Evolutionary conservation across 2,797 vertebrate species (phyloP).

Genomic region (Gadopsis marmoratus): DNA sequence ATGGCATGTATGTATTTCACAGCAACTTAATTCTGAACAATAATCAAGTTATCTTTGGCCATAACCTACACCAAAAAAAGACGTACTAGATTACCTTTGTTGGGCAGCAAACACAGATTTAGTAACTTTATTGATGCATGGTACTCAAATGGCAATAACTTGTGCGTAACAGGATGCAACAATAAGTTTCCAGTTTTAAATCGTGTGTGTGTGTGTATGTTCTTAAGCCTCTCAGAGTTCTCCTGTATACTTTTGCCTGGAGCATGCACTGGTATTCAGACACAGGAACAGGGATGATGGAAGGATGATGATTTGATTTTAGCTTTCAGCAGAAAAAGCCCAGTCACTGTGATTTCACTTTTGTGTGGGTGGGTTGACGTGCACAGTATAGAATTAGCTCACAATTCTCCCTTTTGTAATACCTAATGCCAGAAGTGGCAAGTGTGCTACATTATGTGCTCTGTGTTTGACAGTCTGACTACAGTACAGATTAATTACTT

Average conservation of each 20-base stretch:
- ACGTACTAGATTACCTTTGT: background rate
- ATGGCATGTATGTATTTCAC: background rate
- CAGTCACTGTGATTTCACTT: slow-evolving; percentile 47
- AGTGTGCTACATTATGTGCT: background rate
- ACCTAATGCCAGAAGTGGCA: slow-evolving; percentile 9
- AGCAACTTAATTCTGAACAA: background rate
- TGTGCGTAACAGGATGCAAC: background rate
- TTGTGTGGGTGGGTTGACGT: slow-evolving; percentile 56
- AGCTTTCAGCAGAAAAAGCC: slow-evolving; percentile 60
- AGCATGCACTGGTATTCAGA: slow-evolving; percentile 67
- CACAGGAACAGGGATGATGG: slow-evolving; percentile 31
- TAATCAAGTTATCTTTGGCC: background rate
- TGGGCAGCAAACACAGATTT: background rate
- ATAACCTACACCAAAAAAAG: background rate
- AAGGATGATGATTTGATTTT: slow-evolving; percentile 62
- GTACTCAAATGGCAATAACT: background rate
- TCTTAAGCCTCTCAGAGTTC: slow-evolving; percentile 27
- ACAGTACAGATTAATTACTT: background rate
- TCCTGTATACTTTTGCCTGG: slow-evolving; percentile 44
- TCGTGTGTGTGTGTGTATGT: slow-evolving; percentile 20
- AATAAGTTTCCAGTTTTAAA: slow-evolving; percentile 21
- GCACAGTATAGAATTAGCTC: slow-evolving; percentile 47
- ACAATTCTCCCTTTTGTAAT: slow-evolving; percentile 44
- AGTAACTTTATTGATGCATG: slow-evolving; percentile 1
- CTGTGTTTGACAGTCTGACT: background rate